Percentiles rank a stretch among this genome's conserved stretches.
These are phyloP conservation scores for Eilema depressum DNA, from an alignment of 2,888 invertebrate species.

Conservation along the genomic window DNA sequence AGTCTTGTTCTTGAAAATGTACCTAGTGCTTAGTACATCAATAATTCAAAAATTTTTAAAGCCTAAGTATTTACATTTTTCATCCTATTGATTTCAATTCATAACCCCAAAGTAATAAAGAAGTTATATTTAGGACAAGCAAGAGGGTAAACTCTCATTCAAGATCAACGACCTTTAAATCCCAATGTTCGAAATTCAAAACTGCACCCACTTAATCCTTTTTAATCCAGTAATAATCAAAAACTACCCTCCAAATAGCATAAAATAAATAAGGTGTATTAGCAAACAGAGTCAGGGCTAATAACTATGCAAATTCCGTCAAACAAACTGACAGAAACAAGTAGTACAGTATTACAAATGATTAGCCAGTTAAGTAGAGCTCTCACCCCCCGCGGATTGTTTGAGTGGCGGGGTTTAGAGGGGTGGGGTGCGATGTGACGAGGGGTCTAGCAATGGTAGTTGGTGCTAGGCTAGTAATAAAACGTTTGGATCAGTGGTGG, in stretches of 20 bases:
- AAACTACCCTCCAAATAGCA: conserved; percentile 43
- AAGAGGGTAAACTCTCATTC: neutral
- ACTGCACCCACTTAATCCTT: neutral
- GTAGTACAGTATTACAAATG: conserved; percentile 41
- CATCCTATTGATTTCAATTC: too few species aligned
- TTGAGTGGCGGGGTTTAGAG: conserved; percentile 23
- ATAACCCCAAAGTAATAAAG: too few species aligned
- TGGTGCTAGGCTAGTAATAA: conserved; percentile 57
- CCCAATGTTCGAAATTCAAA: neutral
- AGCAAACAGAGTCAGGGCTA: conserved; percentile 63
- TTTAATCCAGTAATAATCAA: conserved; percentile 45
- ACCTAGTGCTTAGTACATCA: too few species aligned
- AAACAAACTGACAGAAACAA: conserved; percentile 67
- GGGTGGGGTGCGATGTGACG: conserved; percentile 20
- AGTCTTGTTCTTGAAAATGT: too few species aligned
- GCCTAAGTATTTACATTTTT: too few species aligned
- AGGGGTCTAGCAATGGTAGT: conserved; percentile 43
- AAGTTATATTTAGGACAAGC: neutral
- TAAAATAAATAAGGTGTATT: conserved; percentile 58
- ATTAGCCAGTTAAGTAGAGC: conserved; percentile 45
- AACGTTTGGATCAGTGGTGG: conserved; percentile 64
- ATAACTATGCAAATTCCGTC: conserved; percentile 78
- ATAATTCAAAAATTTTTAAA: too few species aligned
- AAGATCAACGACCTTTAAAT: conserved; percentile 26
- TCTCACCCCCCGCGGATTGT: conserved; percentile 26